Conservation (phyloP, 2,888 invertebrate genomes). For the Caenorhabditis angaria region DNA sequence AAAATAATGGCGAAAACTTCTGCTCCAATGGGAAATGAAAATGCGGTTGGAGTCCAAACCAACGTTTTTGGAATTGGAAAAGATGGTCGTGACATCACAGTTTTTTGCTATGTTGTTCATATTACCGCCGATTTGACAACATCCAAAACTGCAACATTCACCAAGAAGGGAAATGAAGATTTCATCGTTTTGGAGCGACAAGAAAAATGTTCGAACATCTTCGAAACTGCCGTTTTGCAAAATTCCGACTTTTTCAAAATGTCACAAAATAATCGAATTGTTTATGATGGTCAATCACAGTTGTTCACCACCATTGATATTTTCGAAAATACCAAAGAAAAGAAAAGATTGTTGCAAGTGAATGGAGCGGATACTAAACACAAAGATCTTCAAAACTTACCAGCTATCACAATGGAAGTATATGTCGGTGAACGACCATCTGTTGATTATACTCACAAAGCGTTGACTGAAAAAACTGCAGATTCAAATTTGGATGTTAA, state of each 20-base stretch:
- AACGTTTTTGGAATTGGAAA: slow-evolving; percentile 43
- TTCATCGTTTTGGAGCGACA: slow-evolving; percentile 32
- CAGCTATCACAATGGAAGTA: slow-evolving; percentile 22
- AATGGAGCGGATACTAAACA: slow-evolving; percentile 8
- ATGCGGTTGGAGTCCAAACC: slow-evolving; percentile 12
- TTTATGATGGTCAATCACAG: slow-evolving; percentile 49
- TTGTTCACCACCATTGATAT: slow-evolving; percentile 35
- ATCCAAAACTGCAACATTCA: slow-evolving; percentile 32
- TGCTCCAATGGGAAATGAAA: slow-evolving; percentile 1
- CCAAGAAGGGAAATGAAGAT: slow-evolving; percentile 50
- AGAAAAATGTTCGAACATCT: slow-evolving; percentile 27
- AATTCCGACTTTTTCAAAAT: slow-evolving; percentile 29
- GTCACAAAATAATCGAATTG: slow-evolving; percentile 3
- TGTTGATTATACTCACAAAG: slow-evolving; percentile 7
- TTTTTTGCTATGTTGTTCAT: slow-evolving; percentile 35
- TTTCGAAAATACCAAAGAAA: slow-evolving; percentile 15
- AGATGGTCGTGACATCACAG: slow-evolving; percentile 13
- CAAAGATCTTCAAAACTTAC: slow-evolving; percentile 11
- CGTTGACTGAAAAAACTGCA: slow-evolving; percentile 14
- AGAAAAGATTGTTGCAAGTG: slow-evolving; percentile 5
- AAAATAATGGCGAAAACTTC: slow-evolving; percentile 3
- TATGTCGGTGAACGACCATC: neutral
- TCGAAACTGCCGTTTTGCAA: slow-evolving; percentile 12
- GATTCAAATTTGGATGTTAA: slow-evolving; percentile 20
- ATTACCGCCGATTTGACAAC: slow-evolving; percentile 22